These are phyloP conservation scores for Sylvilagus bachmani DNA, from an alignment of 2,113 vertebrate genomes.

Conservation along the genomic window DNA sequence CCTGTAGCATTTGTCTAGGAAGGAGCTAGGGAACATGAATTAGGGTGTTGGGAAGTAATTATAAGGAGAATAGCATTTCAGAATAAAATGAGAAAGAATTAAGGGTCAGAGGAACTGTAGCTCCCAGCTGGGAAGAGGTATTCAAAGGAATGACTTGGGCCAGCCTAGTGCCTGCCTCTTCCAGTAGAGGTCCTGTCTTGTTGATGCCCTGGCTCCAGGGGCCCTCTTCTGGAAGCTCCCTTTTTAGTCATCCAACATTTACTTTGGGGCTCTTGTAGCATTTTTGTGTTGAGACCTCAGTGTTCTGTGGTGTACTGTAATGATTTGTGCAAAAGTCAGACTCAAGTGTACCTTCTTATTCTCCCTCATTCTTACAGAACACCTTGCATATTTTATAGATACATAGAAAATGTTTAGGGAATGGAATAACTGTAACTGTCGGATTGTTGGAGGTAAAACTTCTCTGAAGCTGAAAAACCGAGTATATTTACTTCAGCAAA, in stretches of 20 bases:
- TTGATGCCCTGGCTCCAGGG: neutral
- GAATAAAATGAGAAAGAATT: conserved; percentile 17
- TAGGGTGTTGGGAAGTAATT: neutral
- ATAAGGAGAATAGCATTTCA: neutral
- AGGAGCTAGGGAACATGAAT: neutral
- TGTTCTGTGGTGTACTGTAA: neutral
- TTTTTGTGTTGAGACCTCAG: neutral
- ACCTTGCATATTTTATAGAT: neutral
- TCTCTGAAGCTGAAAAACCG: conserved; percentile 34
- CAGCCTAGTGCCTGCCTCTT: neutral
- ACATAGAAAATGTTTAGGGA: neutral
- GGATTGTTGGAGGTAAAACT: neutral
- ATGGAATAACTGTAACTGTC: neutral
- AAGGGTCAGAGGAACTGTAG: neutral
- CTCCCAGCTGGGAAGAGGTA: neutral
- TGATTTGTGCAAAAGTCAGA: conserved; percentile 29
- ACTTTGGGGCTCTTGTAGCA: neutral
- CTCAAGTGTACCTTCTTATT: neutral
- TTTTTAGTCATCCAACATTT: neutral
- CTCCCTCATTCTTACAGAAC: neutral
- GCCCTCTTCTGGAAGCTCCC: neutral
- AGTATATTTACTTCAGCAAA: neutral
- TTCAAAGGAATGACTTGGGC: neutral
- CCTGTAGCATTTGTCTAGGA: neutral
- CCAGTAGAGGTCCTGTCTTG: neutral